Evolutionary conservation across 2,888 invertebrate genomes (phyloP).

Genomic region (Hipparchia semele): DNA sequence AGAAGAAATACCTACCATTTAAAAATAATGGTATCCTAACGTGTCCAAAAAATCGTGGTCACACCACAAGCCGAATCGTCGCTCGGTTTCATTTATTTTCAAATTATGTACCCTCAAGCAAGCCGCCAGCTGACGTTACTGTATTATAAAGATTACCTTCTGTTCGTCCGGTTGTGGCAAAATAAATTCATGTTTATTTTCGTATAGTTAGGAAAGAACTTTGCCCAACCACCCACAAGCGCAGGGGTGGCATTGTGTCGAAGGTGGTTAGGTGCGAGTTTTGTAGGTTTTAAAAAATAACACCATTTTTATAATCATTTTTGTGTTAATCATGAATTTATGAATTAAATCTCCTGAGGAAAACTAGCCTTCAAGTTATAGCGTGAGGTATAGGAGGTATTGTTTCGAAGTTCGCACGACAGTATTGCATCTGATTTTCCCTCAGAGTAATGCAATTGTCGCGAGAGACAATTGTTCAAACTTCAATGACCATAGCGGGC

Average conservation of each 20-base stretch:
- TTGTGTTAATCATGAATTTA: too few relatives aligned
- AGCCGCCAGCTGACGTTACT: slow-evolving; percentile 4
- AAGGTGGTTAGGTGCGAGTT: too few relatives aligned
- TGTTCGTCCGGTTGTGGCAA: background rate
- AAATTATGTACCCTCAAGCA: background rate
- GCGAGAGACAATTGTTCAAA: slow-evolving; percentile 5
- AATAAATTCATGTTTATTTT: background rate
- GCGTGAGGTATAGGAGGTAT: background rate
- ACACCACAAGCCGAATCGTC: background rate
- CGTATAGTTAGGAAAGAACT: background rate
- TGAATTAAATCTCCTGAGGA: too few relatives aligned
- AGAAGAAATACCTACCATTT: too few relatives aligned
- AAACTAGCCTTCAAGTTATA: background rate
- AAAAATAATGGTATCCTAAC: background rate
- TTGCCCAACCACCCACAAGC: too few relatives aligned
- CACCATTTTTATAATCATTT: too few relatives aligned
- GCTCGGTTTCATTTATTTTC: background rate
- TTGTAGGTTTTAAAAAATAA: too few relatives aligned
- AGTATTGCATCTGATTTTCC: background rate
- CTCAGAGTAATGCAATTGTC: background rate
- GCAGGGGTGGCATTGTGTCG: too few relatives aligned
- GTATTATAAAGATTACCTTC: background rate
- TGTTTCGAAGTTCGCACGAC: slow-evolving; percentile 3
- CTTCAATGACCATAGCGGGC: background rate
- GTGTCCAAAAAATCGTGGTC: background rate